phyloP scores from a whole-genome alignment of 1,140 invertebrate species.

The Ceratitis capitata region DNA sequence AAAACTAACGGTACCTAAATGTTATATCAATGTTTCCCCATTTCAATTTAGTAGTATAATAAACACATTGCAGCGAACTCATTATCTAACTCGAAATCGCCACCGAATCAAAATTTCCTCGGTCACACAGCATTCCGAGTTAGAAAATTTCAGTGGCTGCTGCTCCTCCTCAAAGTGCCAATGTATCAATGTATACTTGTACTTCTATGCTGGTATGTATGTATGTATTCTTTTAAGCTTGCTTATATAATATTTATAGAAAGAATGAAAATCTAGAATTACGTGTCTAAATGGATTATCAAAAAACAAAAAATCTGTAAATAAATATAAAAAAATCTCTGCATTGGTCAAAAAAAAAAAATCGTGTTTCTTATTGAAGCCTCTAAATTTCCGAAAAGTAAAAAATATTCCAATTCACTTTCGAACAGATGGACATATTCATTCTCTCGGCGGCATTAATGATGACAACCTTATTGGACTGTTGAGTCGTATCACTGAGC shows the following conservation, averaged over 20 bases:
- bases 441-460: constrained; percentile 75
- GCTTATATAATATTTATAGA: background rate
- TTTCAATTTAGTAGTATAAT: background rate
- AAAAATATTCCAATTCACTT: background rate
- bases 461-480: constrained; percentile 77
- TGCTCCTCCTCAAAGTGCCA: background rate
- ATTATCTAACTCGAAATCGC: background rate
- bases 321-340: background rate
- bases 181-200: constrained; percentile 7
- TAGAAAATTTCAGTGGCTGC: background rate
- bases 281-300: background rate
- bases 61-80: background rate
- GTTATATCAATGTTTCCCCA: background rate
- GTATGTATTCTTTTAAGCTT: constrained; percentile 22
- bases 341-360: no score
- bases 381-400: background rate
- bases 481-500: constrained; percentile 84
- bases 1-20: background rate
- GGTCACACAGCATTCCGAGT: background rate
- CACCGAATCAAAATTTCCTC: background rate
- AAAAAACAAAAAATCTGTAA: background rate
- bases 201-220: constrained; percentile 32
- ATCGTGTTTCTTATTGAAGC: background rate
- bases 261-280: background rate
- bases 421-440: constrained; percentile 78